phyloP scores from a whole-genome alignment of 2,888 invertebrate species.

The Temnothorax unifasciatus region DNA sequence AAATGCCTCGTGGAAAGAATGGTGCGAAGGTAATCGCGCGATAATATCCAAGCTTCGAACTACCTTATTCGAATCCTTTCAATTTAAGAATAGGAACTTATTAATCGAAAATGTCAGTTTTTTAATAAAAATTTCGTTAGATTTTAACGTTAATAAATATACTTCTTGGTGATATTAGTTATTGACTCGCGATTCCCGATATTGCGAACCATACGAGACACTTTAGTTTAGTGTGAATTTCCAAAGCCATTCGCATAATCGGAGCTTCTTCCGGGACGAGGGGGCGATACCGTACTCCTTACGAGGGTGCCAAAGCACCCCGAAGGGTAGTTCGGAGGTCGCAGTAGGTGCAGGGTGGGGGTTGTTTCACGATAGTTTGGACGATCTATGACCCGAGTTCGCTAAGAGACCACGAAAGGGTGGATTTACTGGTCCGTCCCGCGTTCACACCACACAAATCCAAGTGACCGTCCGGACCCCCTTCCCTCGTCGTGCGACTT shows the following conservation, averaged over 20 bases:
- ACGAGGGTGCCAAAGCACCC: constrained; percentile 75
- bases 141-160: background rate
- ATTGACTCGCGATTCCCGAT: constrained; percentile 8
- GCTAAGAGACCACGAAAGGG: constrained; percentile 85
- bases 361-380: constrained; percentile 84
- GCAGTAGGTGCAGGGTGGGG: constrained; percentile 69
- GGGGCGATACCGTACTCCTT: constrained; percentile 74
- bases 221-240: constrained; percentile 69
- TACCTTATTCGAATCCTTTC: background rate
- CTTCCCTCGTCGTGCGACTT: constrained; percentile 79
- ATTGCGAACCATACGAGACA: background rate
- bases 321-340: constrained; percentile 75
- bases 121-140: background rate
- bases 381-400: constrained; percentile 85
- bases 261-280: constrained; percentile 71
- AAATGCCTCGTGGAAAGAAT: constrained; percentile 19
- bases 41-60: background rate
- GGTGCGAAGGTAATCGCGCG: constrained; percentile 16
- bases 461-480: constrained; percentile 83
- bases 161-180: background rate
- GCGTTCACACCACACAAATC: constrained; percentile 86
- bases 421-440: constrained; percentile 85
- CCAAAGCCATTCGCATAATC: constrained; percentile 80
- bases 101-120: background rate
- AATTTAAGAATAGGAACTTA: constrained; percentile 9